phyloP scores from a whole-genome alignment of 2,797 vertebrate genomes.

The Limosa lapponica region DNA sequence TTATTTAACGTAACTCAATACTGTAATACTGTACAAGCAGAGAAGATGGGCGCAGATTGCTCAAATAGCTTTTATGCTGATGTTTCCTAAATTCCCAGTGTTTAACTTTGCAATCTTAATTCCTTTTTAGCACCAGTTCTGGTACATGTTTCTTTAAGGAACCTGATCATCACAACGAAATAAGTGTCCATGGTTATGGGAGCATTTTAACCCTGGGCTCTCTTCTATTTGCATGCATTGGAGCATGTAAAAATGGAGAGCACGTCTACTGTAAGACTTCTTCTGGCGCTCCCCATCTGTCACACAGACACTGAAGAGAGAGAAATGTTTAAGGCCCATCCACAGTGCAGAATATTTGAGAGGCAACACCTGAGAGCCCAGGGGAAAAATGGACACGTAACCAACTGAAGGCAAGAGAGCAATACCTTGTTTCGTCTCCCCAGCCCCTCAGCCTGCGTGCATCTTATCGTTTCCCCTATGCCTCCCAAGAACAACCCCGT shows the following conservation, averaged over 20 bases:
- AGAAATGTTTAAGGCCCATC: not conserved
- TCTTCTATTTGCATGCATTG: not conserved
- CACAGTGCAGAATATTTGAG: constrained; percentile 33
- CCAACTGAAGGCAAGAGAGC: constrained; percentile 5
- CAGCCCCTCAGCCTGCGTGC: not conserved
- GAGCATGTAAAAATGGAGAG: not conserved
- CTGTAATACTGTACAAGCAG: not conserved
- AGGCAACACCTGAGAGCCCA: constrained; percentile 24
- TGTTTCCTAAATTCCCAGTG: not conserved
- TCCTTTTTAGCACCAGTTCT: not conserved
- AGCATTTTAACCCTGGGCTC: not conserved
- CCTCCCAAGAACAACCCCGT: constrained; percentile 11
- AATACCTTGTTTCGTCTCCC: constrained; percentile 50
- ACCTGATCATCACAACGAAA: not conserved
- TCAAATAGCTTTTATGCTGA: not conserved
- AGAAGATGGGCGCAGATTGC: not conserved
- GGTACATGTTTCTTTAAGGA: not conserved
- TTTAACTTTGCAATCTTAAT: not conserved
- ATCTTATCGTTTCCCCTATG: not conserved
- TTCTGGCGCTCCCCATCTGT: not conserved
- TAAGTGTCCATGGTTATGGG: not conserved
- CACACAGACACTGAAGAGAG: not conserved
- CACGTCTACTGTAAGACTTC: not conserved
- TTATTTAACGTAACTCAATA: not conserved
- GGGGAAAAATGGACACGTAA: constrained; percentile 1